Percentiles rank a stretch among this genome's conserved stretches.
Conservation (phyloP, 2,888 invertebrate species). For the Chymomyza procnemis region DNA sequence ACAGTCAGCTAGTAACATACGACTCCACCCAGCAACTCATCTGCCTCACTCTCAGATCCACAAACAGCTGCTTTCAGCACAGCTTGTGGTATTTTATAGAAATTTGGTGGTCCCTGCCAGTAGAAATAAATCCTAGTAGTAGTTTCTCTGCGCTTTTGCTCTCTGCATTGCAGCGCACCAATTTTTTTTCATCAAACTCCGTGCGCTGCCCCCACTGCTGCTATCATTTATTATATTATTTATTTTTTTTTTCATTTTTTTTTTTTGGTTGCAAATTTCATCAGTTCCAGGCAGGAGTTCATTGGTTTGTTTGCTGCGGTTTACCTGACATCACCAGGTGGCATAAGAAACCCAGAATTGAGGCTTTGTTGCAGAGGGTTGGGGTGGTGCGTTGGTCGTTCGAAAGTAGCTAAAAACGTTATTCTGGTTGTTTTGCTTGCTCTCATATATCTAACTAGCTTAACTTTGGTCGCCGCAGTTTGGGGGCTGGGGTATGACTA, state of each 20-base stretch:
- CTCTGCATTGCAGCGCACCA: background rate
- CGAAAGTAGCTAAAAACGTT: background rate
- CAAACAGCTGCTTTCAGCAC: background rate
- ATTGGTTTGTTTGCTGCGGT: background rate
- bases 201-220: background rate
- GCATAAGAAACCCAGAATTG: background rate
- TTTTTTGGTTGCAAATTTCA: conserved; percentile 7
- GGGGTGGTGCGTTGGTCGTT: too few species aligned
- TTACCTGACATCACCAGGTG: background rate
- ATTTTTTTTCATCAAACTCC: too few species aligned
- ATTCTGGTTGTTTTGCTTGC: background rate
- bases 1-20: too few species aligned
- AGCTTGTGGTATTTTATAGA: background rate
- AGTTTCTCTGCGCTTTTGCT: background rate
- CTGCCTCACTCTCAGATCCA: background rate
- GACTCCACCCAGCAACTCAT: background rate
- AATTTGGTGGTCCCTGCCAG: background rate
- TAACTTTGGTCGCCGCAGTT: background rate
- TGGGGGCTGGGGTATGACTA: background rate
- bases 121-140: background rate
- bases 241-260: background rate
- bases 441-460: background rate
- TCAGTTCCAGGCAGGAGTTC: conserved; percentile 5
- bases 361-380: background rate
- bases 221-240: background rate